phyloP scores from a whole-genome alignment of 2,113 vertebrate genomes.

The Plecturocebus donacophilus region DNA sequence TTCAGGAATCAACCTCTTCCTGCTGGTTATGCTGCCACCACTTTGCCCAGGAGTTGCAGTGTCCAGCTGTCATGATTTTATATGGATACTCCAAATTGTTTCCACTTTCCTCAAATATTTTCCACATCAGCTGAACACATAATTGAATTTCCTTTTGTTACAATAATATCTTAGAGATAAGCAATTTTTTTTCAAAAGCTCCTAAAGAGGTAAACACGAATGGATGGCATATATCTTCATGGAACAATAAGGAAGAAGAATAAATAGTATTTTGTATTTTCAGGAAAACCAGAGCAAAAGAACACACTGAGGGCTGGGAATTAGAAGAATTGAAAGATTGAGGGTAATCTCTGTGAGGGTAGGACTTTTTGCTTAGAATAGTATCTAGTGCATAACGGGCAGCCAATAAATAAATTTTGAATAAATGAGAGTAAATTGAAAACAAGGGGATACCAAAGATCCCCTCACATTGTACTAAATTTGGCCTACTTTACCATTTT shows the following conservation, averaged over 20 bases:
- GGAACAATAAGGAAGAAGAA: background rate
- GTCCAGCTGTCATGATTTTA: background rate
- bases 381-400: background rate
- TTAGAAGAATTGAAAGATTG: background rate
- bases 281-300: background rate
- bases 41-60: background rate
- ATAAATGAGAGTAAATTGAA: conserved; percentile 30
- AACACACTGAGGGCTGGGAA: background rate
- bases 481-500: conserved; percentile 44
- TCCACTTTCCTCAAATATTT: background rate
- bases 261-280: background rate
- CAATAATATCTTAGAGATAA: background rate
- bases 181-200: background rate
- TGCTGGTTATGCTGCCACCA: background rate
- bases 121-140: background rate
- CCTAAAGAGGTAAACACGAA: background rate
- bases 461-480: background rate
- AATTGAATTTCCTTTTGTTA: background rate
- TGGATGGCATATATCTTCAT: background rate
- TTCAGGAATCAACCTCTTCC: background rate
- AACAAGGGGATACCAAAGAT: conserved; percentile 27
- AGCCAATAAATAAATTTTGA: conserved; percentile 25
- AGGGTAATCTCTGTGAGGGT: background rate
- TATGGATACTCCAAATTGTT: background rate
- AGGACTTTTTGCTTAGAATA: background rate